Conservation (phyloP, 2,113 vertebrate genomes). For the Nothocercus julius region DNA sequence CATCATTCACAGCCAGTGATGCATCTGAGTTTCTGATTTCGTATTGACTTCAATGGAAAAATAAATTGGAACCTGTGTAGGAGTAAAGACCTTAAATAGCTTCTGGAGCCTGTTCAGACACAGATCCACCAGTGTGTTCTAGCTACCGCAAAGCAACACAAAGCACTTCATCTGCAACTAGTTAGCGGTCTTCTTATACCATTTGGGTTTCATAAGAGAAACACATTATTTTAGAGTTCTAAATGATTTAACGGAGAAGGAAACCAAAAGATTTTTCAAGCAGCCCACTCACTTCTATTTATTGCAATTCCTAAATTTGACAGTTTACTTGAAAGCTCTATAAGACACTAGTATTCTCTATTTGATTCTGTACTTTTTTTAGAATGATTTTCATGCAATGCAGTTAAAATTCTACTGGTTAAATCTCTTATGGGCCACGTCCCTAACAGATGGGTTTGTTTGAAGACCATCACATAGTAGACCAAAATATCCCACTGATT, state of each 20-base stretch:
- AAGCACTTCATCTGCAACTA: not conserved
- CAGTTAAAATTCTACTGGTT: not conserved
- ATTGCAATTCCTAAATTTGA: not conserved
- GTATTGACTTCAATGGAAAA: not conserved
- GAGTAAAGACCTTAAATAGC: not conserved
- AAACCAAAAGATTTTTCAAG: not conserved
- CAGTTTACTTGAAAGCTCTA: not conserved
- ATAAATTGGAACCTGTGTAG: not conserved
- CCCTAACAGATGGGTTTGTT: not conserved
- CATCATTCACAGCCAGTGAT: not conserved
- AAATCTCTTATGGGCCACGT: not conserved
- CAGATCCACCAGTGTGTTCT: not conserved
- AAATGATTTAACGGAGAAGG: not conserved
- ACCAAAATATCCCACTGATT: not conserved
- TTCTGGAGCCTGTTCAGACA: not conserved
- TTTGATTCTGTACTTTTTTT: not conserved
- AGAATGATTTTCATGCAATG: not conserved
- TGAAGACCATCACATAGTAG: not conserved
- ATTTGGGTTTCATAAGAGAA: not conserved
- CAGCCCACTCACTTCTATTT: not conserved
- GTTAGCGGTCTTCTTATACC: not conserved
- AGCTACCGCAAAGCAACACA: not conserved
- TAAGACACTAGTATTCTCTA: not conserved
- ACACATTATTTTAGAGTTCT: not conserved
- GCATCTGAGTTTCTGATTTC: not conserved